Percentiles rank a stretch among this genome's conserved stretches.
These are phyloP conservation scores for Chamaedrilus cognettii DNA, from an alignment of 2,888 invertebrate genomes.

Conservation along the genomic window DNA sequence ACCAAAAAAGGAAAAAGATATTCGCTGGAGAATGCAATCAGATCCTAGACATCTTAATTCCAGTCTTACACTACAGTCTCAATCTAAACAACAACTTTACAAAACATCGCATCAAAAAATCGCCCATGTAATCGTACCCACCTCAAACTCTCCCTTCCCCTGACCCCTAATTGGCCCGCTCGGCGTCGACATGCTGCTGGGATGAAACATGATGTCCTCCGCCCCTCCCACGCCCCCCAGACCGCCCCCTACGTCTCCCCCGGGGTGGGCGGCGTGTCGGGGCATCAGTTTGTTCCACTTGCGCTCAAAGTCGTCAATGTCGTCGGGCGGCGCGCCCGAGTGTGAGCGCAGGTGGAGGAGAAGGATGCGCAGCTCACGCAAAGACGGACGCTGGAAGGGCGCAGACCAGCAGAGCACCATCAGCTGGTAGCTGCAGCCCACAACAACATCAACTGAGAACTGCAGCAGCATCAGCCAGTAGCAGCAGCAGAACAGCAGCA, in stretches of 20 bases:
- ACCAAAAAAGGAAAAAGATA: too few relatives aligned
- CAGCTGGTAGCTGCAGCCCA: conserved; percentile 61
- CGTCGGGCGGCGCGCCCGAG: conserved; percentile 56
- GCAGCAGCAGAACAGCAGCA: background rate
- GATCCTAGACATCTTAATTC: too few relatives aligned
- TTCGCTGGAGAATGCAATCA: too few relatives aligned
- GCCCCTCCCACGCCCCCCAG: conserved; percentile 9
- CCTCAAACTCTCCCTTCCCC: too few relatives aligned
- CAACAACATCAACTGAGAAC: background rate
- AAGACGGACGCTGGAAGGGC: conserved; percentile 59
- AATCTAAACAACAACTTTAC: too few relatives aligned
- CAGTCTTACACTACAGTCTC: too few relatives aligned
- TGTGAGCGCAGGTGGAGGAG: conserved; percentile 60
- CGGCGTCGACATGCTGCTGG: background rate
- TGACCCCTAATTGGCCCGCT: too few relatives aligned
- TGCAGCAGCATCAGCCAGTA: background rate
- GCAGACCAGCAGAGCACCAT: conserved; percentile 75
- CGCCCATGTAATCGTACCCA: too few relatives aligned
- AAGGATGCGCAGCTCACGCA: conserved; percentile 64
- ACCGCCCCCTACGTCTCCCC: background rate
- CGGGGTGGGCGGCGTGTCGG: background rate
- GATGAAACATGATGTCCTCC: conserved; percentile 13
- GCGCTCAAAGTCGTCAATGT: conserved; percentile 67
- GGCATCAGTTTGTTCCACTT: conserved; percentile 67
- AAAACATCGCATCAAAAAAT: too few relatives aligned